Conservation (phyloP, 2,113 vertebrate species). For the Myocastor coypus region DNA sequence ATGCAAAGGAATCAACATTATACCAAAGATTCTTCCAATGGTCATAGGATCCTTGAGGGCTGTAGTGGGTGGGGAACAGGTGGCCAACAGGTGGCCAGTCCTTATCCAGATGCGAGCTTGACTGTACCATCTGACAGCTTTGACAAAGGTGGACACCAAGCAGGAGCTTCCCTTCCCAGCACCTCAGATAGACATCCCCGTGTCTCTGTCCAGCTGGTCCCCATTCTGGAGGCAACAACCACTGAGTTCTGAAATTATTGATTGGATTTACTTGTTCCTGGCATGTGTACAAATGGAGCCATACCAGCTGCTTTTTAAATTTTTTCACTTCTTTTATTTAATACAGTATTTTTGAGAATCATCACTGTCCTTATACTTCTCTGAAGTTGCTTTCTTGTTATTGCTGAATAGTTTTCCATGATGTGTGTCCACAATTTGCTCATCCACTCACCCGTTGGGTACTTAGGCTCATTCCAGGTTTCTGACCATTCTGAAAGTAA, state of each 20-base stretch:
- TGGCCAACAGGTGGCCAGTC: not conserved
- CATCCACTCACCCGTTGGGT: not conserved
- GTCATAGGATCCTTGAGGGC: not conserved
- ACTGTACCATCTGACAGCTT: not conserved
- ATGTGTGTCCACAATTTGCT: not conserved
- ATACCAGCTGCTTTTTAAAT: accelerated
- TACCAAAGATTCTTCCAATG: not conserved
- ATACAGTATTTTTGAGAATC: not conserved
- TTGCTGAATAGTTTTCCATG: not conserved
- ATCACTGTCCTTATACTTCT: accelerated
- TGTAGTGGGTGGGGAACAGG: accelerated
- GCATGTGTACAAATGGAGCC: not conserved
- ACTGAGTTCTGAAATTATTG: not conserved
- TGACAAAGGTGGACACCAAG: not conserved
- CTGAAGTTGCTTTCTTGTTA: not conserved
- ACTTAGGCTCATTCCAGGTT: not conserved
- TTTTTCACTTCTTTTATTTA: not conserved
- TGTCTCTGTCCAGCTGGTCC: not conserved
- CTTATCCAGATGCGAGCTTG: not conserved
- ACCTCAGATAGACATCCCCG: not conserved
- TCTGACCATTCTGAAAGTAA: not conserved
- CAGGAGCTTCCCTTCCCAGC: not conserved
- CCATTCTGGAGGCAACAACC: not conserved
- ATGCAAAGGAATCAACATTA: not conserved
- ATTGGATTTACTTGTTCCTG: not conserved